These are phyloP conservation scores for Planiliza haematocheilus DNA, from an alignment of 2,113 vertebrate species.

Conservation along the genomic window DNA sequence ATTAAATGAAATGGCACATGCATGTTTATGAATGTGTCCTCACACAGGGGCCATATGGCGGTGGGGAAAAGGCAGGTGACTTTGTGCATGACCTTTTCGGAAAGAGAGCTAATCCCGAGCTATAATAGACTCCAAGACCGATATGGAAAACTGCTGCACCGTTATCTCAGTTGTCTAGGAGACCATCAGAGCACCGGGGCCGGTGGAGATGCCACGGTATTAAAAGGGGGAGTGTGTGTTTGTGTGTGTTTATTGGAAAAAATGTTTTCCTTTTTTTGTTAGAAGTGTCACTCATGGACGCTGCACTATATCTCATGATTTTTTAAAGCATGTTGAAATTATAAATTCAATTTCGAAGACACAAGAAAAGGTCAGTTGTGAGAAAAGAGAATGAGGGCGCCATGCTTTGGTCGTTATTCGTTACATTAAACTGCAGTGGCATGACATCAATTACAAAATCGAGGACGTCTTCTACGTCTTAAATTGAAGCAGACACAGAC, in stretches of 20 bases:
- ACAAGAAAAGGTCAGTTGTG: conserved; percentile 42
- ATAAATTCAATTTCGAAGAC: conserved; percentile 23
- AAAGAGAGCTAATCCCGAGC: conserved; percentile 97
- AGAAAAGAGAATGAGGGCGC: background rate
- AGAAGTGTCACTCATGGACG: conserved; percentile 90
- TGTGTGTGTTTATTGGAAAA: conserved; percentile 32
- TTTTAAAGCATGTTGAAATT: background rate
- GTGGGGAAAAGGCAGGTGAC: conserved; percentile 87
- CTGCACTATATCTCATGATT: conserved; percentile 83
- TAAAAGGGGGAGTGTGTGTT: conserved; percentile 88
- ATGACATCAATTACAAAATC: conserved; percentile 38
- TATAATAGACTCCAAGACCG: conserved; percentile 95
- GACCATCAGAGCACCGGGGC: conserved; percentile 93
- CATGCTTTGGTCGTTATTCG: conserved; percentile 1
- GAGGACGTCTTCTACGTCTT: background rate
- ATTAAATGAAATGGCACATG: conserved; percentile 66
- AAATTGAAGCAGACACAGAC: background rate
- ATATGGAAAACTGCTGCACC: conserved; percentile 97
- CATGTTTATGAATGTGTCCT: conserved; percentile 67
- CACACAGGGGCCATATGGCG: conserved; percentile 37
- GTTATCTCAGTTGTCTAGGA: conserved; percentile 97
- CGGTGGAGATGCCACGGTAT: conserved; percentile 93
- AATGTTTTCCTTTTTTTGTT: conserved; percentile 62
- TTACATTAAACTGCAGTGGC: conserved; percentile 34
- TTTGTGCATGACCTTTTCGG: conserved; percentile 98